Conservation (phyloP, 2,888 invertebrate genomes). For the Flexamia atlantica region DNA sequence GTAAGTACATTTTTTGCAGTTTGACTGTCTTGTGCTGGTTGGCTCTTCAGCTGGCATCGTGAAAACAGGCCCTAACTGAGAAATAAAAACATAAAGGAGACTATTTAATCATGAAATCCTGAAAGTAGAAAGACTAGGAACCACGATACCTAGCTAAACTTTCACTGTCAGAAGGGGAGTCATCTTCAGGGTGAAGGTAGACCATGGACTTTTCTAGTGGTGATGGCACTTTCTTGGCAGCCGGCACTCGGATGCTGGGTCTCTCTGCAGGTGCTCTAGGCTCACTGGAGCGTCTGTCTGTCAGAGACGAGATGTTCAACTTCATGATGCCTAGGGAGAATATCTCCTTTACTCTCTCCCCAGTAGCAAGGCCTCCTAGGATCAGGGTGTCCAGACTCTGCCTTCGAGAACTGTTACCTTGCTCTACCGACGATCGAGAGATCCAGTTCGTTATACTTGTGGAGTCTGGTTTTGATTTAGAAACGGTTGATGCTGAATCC, state of each 20-base stretch:
- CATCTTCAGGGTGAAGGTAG: conserved; percentile 82
- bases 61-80: too few species aligned
- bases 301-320: conserved; percentile 83
- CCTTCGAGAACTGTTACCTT: conserved; percentile 74
- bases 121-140: too few species aligned
- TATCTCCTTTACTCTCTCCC: conserved; percentile 89
- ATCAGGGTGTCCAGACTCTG: conserved; percentile 88
- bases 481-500: conserved; percentile 22
- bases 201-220: conserved; percentile 79
- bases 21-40: too few species aligned
- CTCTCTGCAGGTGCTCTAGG: conserved; percentile 76
- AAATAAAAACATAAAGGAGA: too few species aligned
- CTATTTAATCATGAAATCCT: too few species aligned
- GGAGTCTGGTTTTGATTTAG: conserved; percentile 75
- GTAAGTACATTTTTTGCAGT: too few species aligned
- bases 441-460: conserved; percentile 78
- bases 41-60: too few species aligned
- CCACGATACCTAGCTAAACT: conserved; percentile 81
- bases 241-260: conserved; percentile 10
- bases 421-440: conserved; percentile 76
- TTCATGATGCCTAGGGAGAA: conserved; percentile 87
- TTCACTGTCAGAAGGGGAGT: conserved; percentile 83
- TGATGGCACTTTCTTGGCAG: conserved; percentile 78
- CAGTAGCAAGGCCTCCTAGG: conserved; percentile 80
- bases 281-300: conserved; percentile 85